A percentile compares a stretch with the other conserved stretches of the same genome.
phyloP scores from a whole-genome alignment of 2,113 vertebrate genomes.

The Prunella fulvescens region DNA sequence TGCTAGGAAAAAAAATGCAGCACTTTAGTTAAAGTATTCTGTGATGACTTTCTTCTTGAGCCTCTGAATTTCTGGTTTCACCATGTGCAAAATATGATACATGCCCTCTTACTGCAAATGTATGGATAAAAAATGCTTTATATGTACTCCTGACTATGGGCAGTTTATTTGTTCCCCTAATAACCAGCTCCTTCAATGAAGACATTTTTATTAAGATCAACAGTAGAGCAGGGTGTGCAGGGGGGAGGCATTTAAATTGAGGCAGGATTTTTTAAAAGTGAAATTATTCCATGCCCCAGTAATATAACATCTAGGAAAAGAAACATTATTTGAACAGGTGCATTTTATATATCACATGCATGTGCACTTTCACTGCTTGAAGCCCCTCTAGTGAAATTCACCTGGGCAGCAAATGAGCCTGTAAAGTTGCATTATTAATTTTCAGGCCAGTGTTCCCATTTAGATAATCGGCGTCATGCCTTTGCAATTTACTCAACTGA shows the following conservation, averaged over 20 bases:
- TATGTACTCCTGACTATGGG: background rate
- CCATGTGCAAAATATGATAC: background rate
- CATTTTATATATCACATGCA: slow-evolving; percentile 48
- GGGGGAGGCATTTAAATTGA: background rate
- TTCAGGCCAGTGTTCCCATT: slow-evolving; percentile 15
- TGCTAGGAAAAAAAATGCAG: background rate
- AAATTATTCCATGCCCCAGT: slow-evolving; percentile 24
- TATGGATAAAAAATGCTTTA: background rate
- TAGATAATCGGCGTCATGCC: slow-evolving; percentile 45
- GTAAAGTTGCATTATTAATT: slow-evolving; percentile 61
- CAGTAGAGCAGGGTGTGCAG: background rate
- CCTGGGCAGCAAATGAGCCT: slow-evolving; percentile 62
- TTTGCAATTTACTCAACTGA: slow-evolving; percentile 40
- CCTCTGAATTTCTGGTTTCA: background rate
- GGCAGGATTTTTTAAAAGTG: slow-evolving; percentile 23
- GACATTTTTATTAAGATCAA: slow-evolving; percentile 52
- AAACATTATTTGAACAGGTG: slow-evolving; percentile 59
- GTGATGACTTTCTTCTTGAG: background rate
- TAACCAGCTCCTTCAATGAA: background rate
- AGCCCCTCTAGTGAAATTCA: slow-evolving; percentile 48
- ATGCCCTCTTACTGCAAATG: background rate
- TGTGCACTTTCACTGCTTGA: slow-evolving; percentile 56
- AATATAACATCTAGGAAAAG: slow-evolving; percentile 42
- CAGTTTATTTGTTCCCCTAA: slow-evolving; percentile 34
- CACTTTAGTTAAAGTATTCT: background rate